These are phyloP conservation scores for Pelobates cultripes DNA, from an alignment of 2,797 vertebrate genomes.

Conservation along the genomic window DNA sequence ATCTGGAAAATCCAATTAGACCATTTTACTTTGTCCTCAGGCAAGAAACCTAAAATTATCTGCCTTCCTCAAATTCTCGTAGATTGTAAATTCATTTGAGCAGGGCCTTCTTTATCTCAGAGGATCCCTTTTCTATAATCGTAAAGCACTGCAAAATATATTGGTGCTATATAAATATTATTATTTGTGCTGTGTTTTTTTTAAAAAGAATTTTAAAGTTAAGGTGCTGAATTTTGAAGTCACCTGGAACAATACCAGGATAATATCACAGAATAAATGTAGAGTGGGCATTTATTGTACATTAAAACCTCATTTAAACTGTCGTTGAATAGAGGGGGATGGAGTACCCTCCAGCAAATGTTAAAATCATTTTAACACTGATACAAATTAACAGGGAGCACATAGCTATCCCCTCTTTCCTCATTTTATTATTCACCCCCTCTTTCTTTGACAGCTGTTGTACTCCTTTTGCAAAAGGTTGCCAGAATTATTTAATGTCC, in stretches of 20 bases:
- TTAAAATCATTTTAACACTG: conserved; percentile 37
- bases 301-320: conserved; percentile 52
- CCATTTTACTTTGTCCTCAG: no score
- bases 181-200: neutral
- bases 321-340: conserved; percentile 16
- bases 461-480: conserved; percentile 39
- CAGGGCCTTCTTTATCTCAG: no score
- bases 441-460: conserved; percentile 38
- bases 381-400: conserved; percentile 47
- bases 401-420: neutral
- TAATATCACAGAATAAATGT: conserved; percentile 47
- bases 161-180: no score
- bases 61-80: no score
- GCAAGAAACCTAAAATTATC: no score
- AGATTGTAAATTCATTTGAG: no score
- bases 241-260: conserved; percentile 30
- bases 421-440: neutral
- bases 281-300: conserved; percentile 4
- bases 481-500: conserved; percentile 48
- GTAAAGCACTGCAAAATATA: no score
- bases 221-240: conserved; percentile 25
- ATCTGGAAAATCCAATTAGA: no score
- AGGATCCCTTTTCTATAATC: no score
- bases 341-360: conserved; percentile 33
- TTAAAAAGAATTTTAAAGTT: conserved; percentile 30